Evolutionary conservation across 2,797 vertebrate genomes (phyloP).

Genomic region (Sebastes vulpes): DNA sequence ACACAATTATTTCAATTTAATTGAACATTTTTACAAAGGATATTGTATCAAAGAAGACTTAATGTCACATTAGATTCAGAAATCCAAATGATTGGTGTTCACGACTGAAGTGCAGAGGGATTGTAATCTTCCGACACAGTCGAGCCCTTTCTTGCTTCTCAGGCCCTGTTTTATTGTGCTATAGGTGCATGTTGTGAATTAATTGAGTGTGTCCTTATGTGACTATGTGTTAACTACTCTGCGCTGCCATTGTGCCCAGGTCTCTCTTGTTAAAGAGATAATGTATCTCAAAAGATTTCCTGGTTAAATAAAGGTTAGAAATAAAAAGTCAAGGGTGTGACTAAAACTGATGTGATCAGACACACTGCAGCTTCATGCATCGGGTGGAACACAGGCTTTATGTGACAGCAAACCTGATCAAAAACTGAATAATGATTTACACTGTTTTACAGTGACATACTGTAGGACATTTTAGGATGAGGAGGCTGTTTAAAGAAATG

Average conservation of each 20-base stretch:
- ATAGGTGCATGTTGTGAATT: neutral
- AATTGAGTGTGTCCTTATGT: neutral
- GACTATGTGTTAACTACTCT: neutral
- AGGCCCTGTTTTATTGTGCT: neutral
- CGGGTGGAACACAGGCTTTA: neutral
- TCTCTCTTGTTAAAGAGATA: neutral
- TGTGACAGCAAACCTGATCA: neutral
- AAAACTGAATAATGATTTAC: neutral
- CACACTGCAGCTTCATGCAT: neutral
- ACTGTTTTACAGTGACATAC: neutral
- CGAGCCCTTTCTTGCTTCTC: neutral
- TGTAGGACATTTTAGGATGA: neutral
- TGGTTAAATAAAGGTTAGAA: constrained; percentile 1
- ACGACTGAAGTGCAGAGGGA: neutral
- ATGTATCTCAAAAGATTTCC: neutral
- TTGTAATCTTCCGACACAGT: neutral
- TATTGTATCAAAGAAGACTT: neutral
- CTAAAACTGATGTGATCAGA: neutral
- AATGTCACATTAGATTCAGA: neutral
- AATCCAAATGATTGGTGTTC: neutral
- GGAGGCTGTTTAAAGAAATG: neutral
- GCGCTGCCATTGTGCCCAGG: neutral
- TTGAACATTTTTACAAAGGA: neutral
- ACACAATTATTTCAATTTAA: neutral
- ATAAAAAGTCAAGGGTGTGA: neutral